Conservation (phyloP, 2,113 vertebrate genomes). For the Tachuris rubrigastra region DNA sequence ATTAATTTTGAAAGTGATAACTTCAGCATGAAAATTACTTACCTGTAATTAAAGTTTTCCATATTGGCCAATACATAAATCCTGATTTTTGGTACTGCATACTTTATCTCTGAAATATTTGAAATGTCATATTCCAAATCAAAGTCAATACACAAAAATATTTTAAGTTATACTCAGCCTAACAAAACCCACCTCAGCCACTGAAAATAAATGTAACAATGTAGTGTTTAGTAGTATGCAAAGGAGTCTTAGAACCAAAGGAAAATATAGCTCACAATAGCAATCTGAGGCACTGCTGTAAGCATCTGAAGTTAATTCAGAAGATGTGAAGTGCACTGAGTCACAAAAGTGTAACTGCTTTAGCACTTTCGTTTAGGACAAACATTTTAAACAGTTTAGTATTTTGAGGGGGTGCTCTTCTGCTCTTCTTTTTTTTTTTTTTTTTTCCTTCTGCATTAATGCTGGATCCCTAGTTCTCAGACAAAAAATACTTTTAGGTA, state of each 20-base stretch:
- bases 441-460: too few relatives aligned
- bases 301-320: neutral
- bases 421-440: neutral
- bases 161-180: neutral
- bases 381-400: neutral
- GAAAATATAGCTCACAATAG: neutral
- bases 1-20: conserved; percentile 37
- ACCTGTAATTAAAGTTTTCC: conserved; percentile 67
- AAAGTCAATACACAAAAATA: neutral
- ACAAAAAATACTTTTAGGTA: neutral
- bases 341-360: neutral
- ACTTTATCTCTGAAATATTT: conserved; percentile 77
- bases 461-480: neutral
- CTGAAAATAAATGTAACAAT: neutral
- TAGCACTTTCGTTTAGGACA: neutral
- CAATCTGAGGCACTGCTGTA: conserved; percentile 21
- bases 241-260: neutral
- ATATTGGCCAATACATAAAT: conserved; percentile 65
- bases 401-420: neutral
- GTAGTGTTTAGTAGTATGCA: neutral
- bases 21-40: conserved; percentile 59
- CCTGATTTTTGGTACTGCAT: conserved; percentile 73
- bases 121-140: conserved; percentile 59
- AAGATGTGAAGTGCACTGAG: neutral
- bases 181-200: conserved; percentile 24